A percentile compares a stretch with the other conserved stretches of the same genome.
Evolutionary conservation across 2,888 invertebrate species (phyloP).

Genomic region (Isoperla grammatica): DNA sequence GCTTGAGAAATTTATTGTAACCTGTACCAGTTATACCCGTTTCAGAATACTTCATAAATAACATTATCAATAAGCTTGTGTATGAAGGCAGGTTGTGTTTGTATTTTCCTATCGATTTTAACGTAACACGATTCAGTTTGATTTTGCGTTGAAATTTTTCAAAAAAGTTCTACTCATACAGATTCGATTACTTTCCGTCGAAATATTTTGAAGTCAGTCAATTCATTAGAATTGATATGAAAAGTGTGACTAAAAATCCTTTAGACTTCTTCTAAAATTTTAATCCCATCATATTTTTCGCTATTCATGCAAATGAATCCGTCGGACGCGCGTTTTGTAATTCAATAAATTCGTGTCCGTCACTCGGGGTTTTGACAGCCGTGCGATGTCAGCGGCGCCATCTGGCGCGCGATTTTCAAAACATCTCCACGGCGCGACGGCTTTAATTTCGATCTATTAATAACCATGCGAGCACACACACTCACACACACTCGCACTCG

Average conservation of each 20-base stretch:
- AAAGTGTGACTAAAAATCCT: background rate
- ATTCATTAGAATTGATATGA: no score
- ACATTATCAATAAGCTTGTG: no score
- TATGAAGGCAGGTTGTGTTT: no score
- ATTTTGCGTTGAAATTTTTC: background rate
- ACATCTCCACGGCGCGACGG: background rate
- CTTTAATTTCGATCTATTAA: conserved; percentile 16
- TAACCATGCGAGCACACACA: conserved; percentile 1
- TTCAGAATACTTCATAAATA: no score
- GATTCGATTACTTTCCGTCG: no score
- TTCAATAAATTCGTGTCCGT: conserved; percentile 16
- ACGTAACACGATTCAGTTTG: no score
- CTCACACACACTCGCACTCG: no score
- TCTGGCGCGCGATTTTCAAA: conserved; percentile 9
- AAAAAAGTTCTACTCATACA: no score
- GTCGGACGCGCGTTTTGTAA: conserved; percentile 4
- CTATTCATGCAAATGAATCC: conserved; percentile 16
- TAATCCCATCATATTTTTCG: background rate
- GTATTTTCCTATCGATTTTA: no score
- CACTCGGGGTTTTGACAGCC: conserved; percentile 4
- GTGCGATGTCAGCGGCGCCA: background rate
- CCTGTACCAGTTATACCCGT: no score
- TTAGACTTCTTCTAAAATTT: background rate
- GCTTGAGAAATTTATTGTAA: no score
- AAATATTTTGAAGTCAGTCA: no score